Base-by-base conservation (phyloP, 2,888 invertebrate species). In the Sesamia inferens region DNA sequence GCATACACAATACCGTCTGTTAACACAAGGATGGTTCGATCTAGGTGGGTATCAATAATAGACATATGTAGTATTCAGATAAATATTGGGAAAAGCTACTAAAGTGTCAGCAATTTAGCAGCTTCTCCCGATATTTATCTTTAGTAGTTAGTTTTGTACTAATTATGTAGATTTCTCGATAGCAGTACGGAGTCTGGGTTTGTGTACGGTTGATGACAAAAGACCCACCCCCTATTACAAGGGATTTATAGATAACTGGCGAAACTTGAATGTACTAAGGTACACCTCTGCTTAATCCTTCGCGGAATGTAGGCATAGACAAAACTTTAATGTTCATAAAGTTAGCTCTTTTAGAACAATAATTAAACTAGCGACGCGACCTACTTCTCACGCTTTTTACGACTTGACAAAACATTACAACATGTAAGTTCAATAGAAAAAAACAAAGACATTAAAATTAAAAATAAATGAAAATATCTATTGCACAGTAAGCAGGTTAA, bases 1-100 rank as follows among this genome's bases (percentile, higher is more conserved):
- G 69, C 67, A 77, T 66, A 62, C 78, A 86, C 83, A 85, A 86
- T 83, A 63, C n/a, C 51, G n/a, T n/a, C 69, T 67, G 72, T 73
- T 73, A 70, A 78, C 72, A 66, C 47, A 70, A 59, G 19, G 42
- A 80, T 73, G 63, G 76, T 55, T 72, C 31, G 74, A 58, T 55
- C 55, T 70, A 64, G 61, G 19, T 54, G 31, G 54, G 68, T 65
- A 57, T 69, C 74, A 74, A 75, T 66, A 70, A 73, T 31, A 69
- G 19, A 61, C 24, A 62, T 55, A 19, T 19, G 19, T 51, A 22
- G 1, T 13, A 61, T 39, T 6, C 16, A 31, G 48, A 64, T 48
- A 71, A 24, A 16, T 14, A 47, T 58, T 10, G 5, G 13, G n/a
- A 16, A 55, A 8, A 72, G n/a, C 73, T n/a, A 39, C 14, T 24